Conservation (phyloP, 2,113 vertebrate species). For the Actenoides hombroni region DNA sequence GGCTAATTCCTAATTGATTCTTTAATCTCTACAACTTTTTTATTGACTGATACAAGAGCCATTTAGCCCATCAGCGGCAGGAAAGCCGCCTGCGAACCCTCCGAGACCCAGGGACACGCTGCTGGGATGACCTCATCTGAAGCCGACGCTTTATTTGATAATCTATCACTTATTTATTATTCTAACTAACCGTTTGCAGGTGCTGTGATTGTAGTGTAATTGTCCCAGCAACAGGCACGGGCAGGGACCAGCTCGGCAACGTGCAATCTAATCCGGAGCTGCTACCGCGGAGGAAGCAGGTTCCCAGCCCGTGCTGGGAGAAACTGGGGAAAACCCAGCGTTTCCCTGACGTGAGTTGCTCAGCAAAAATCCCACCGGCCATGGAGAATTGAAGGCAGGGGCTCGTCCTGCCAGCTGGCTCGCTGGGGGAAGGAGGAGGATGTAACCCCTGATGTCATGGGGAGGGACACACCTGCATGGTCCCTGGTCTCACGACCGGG, state of each 20-base stretch:
- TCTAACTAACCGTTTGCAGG: slow-evolving; percentile 59
- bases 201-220: background rate
- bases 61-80: slow-evolving; percentile 4
- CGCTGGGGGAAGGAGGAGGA: background rate
- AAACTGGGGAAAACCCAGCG: accelerated
- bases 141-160: slow-evolving; percentile 24
- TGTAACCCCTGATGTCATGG: accelerated
- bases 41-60: slow-evolving; percentile 59
- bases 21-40: slow-evolving; percentile 63
- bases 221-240: background rate
- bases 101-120: background rate
- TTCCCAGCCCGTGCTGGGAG: background rate
- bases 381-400: background rate
- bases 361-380: background rate
- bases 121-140: slow-evolving; percentile 47
- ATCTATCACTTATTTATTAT: slow-evolving; percentile 62
- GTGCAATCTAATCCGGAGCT: background rate
- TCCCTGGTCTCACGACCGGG: accelerated
- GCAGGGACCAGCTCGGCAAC: background rate
- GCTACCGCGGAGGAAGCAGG: background rate
- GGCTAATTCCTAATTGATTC: slow-evolving; percentile 63
- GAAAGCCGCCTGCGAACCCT: background rate
- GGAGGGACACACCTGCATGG: accelerated
- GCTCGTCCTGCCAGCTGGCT: background rate
- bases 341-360: background rate